A percentile compares a stretch with the other conserved stretches of the same genome.
Evolutionary conservation across 1,140 invertebrate genomes (phyloP).

Genomic region (Trichonephila clavata): DNA sequence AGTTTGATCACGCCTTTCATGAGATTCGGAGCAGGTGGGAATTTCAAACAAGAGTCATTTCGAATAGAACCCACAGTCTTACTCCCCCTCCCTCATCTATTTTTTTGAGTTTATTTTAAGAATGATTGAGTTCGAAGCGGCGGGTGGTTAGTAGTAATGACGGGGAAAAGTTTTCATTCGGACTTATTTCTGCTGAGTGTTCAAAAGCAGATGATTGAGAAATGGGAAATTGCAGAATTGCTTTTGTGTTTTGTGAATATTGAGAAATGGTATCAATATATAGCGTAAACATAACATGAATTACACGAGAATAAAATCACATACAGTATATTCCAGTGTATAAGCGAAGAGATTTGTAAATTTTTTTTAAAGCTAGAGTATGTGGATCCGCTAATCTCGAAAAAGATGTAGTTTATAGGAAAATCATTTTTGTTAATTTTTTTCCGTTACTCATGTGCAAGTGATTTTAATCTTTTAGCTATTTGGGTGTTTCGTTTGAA

Average conservation of each 20-base stretch:
- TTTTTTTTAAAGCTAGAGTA: too few relatives aligned
- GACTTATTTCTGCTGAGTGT: neutral
- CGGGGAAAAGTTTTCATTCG: neutral
- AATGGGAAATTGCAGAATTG: neutral
- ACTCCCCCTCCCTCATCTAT: neutral
- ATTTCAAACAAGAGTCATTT: slow-evolving; percentile 13
- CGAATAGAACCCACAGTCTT: neutral
- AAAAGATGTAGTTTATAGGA: too few relatives aligned
- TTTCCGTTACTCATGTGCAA: too few relatives aligned
- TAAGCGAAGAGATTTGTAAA: too few relatives aligned
- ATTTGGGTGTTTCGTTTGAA: too few relatives aligned
- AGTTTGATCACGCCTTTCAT: slow-evolving; percentile 65
- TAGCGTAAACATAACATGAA: neutral
- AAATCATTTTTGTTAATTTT: too few relatives aligned
- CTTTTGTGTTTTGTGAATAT: neutral
- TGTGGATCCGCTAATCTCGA: too few relatives aligned
- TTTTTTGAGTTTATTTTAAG: neutral
- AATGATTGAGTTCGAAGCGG: neutral
- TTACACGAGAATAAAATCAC: too few relatives aligned
- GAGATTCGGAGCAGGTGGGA: slow-evolving; percentile 47
- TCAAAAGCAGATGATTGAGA: neutral
- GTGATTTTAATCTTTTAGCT: too few relatives aligned
- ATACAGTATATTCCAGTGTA: too few relatives aligned
- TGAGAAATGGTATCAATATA: neutral
- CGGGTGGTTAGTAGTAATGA: slow-evolving; percentile 3